phyloP scores from a whole-genome alignment of 2,113 vertebrate species.

The Amazona vittata region DNA sequence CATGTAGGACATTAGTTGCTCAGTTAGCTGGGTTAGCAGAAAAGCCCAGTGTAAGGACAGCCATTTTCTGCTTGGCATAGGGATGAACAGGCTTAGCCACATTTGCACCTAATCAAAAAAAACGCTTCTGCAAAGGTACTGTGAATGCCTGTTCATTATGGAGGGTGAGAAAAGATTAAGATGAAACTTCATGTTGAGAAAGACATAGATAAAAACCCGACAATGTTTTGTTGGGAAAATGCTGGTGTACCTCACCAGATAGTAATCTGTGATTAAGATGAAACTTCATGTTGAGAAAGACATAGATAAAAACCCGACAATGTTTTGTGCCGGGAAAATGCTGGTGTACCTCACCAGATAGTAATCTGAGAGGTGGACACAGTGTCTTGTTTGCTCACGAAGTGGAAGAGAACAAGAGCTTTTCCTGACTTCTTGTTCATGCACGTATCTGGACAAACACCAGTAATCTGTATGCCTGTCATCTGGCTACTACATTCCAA shows the following conservation, averaged over 20 bases:
- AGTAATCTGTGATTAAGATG: neutral
- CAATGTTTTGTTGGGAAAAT: neutral
- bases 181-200: neutral
- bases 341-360: rapidly evolving
- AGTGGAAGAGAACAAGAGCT: neutral
- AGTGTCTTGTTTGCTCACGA: neutral
- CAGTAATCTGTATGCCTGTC: neutral
- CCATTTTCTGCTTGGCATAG: neutral
- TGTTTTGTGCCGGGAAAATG: neutral
- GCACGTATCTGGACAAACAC: neutral
- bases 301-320: neutral
- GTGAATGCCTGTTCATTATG: neutral
- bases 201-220: neutral
- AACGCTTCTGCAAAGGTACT: neutral
- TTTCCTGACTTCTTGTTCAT: neutral
- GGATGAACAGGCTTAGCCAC: neutral
- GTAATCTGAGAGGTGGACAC: neutral
- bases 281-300: neutral
- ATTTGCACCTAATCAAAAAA: neutral
- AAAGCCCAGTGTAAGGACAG: neutral
- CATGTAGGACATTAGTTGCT: neutral
- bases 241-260: rapidly evolving
- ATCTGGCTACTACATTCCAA: neutral
- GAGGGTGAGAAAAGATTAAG: neutral
- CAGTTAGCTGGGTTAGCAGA: neutral